A percentile compares a stretch with the other conserved stretches of the same genome.
Evolutionary conservation across 2,888 invertebrate species (phyloP).

Genomic region (Microplitis deprimator): DNA sequence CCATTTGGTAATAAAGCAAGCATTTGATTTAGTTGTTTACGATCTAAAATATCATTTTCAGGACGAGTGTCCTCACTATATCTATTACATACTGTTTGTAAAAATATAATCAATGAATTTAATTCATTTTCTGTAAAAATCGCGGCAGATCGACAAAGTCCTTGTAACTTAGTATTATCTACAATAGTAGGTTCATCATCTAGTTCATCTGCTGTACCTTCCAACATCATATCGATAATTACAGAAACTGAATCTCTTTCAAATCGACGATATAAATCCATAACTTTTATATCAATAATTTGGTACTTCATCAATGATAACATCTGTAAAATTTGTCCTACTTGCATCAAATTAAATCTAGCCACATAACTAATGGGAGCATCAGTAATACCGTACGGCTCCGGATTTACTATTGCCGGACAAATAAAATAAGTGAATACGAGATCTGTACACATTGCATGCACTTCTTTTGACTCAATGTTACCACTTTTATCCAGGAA

Average conservation of each 20-base stretch:
- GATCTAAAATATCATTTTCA: constrained; percentile 64
- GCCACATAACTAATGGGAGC: constrained; percentile 92
- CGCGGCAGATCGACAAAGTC: constrained; percentile 77
- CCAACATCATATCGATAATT: constrained; percentile 81
- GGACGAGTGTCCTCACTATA: constrained; percentile 53
- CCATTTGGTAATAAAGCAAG: constrained; percentile 70
- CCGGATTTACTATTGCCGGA: constrained; percentile 96
- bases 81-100: constrained; percentile 71
- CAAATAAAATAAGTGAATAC: constrained; percentile 95
- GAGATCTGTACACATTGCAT: constrained; percentile 90
- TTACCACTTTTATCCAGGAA: constrained; percentile 77
- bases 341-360: constrained; percentile 89
- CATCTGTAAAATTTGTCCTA: constrained; percentile 94
- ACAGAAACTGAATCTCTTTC: constrained; percentile 85
- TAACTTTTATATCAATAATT: constrained; percentile 80
- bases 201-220: constrained; percentile 69
- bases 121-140: constrained; percentile 81
- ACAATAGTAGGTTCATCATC: constrained; percentile 72
- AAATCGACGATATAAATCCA: constrained; percentile 85
- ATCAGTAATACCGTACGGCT: constrained; percentile 94
- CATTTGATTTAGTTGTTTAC: constrained; percentile 72
- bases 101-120: constrained; percentile 75
- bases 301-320: constrained; percentile 89
- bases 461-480: constrained; percentile 74
- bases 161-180: constrained; percentile 73